Evolutionary conservation across 2,888 invertebrate species (phyloP), one percentile per base, ranked within the genome.

Genomic region (Apodemia mormo): DNA sequence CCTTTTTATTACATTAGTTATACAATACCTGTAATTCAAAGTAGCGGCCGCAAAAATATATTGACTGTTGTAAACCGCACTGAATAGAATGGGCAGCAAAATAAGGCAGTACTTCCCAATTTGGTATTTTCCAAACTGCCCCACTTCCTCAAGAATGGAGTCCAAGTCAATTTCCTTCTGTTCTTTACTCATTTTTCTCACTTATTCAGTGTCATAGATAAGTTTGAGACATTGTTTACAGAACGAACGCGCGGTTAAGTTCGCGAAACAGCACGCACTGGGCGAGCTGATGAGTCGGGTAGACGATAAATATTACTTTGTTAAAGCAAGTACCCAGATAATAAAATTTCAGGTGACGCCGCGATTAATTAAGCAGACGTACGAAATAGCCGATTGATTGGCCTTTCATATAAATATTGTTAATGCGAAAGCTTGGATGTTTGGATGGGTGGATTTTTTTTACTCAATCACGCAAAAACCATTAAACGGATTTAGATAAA

Each of bases 81-180:
- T 74, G 29, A 76, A 68, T 49, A 78, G 12, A 12, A 75, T 70
- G 2, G 77, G 75, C 65, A 77, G 68, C 54, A 72, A 68, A 2
- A 75, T 74, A 43, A 76, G 71, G 43, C 64, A 58, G 61, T 71
- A 74, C 64, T 73, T 73, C 67, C 71, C 37, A 7, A 65, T 58
- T 54, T 87, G 86, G 74, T 80, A 86, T 71, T 76, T 78, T 5
- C 85, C 85, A 74, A 83, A 84, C 69, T 76, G 30, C 10, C 69
- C 68, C 43, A 65, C 33, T 33, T 68, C 54, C 66, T 37, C 61
- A 37, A 70, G 33, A 1, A 70, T 54, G 9, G 40, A 45, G 65
- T 70, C 70, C 65, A 70, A 43, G 43, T 65, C 52, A 43, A 70
- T 37, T 40, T 67, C 70, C 52, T 52, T 58, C 66, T 61, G 61